phyloP scores from a whole-genome alignment of 2,888 invertebrate species.

The Trachelus stipa region DNA sequence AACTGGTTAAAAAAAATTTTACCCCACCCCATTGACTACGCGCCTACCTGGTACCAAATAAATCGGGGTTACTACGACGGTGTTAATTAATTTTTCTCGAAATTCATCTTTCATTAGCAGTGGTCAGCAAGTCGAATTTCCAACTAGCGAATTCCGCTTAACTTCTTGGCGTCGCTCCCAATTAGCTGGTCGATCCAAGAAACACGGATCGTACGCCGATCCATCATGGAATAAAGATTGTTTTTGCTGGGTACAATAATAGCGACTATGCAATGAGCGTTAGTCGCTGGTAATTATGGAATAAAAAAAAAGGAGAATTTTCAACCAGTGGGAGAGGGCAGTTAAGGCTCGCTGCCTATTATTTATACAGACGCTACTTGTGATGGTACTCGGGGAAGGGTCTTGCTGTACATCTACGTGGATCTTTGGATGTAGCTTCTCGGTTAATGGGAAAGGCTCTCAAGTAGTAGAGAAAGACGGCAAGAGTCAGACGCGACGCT shows the following conservation, averaged over 20 bases:
- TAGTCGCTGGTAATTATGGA: background rate
- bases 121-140: background rate
- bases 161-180: conserved; percentile 48
- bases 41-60: too few species aligned
- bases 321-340: background rate
- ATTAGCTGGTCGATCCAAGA: conserved; percentile 51
- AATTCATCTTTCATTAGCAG: background rate
- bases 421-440: background rate
- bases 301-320: background rate
- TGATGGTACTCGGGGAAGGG: background rate
- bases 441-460: background rate
- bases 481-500: background rate
- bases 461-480: background rate
- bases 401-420: too few species aligned
- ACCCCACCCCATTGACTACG: too few species aligned
- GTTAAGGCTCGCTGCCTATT: background rate
- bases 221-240: conserved; percentile 48
- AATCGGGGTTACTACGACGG: background rate
- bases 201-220: conserved; percentile 38
- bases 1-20: too few species aligned
- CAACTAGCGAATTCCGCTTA: background rate
- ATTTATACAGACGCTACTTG: background rate
- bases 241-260: conserved; percentile 49
- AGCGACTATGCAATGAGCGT: conserved; percentile 21
- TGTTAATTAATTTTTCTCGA: background rate